These are phyloP conservation scores for Dichetophora obliterata DNA, from an alignment of 2,888 invertebrate species.

Conservation along the genomic window DNA sequence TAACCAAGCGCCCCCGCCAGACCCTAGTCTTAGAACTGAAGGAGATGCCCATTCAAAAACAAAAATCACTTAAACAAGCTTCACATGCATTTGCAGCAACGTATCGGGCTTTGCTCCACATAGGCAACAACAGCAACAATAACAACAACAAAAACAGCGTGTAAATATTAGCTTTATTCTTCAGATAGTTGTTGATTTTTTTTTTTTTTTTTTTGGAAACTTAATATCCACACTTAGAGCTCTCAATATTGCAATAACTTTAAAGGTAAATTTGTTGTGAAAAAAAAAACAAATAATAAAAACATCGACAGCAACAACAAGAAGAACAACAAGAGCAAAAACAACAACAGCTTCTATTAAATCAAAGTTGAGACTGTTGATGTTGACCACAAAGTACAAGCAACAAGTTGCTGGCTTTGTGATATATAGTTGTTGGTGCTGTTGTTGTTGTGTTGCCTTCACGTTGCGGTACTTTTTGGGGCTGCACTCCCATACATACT, in stretches of 20 bases:
- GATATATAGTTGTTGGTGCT: constrained; percentile 41
- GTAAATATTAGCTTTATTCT: background rate
- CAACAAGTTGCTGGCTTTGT: constrained; percentile 22
- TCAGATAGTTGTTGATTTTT: background rate
- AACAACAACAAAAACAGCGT: constrained; percentile 1
- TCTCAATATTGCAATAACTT: constrained; percentile 22
- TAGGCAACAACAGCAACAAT: constrained; percentile 1
- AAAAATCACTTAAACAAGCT: constrained; percentile 13
- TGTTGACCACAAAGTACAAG: constrained; percentile 36
- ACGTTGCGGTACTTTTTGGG: constrained; percentile 50
- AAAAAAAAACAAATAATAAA: background rate
- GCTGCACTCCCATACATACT: background rate
- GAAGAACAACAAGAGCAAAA: constrained; percentile 1
- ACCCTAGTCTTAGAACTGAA: too few relatives aligned
- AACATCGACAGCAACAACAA: constrained; percentile 26
- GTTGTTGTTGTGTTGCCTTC: constrained; percentile 39
- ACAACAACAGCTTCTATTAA: constrained; percentile 29
- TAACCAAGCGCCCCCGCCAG: too few relatives aligned
- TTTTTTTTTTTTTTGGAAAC: constrained; percentile 9
- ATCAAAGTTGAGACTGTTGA: constrained; percentile 39
- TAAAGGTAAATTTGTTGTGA: background rate
- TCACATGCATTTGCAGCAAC: background rate
- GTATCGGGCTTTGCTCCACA: constrained; percentile 6
- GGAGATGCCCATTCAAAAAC: background rate
- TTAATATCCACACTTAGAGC: background rate